Evolutionary conservation across 2,888 invertebrate genomes (phyloP), one percentile per base, ranked within the genome.

Genomic region (Erpobdella octoculata): DNA sequence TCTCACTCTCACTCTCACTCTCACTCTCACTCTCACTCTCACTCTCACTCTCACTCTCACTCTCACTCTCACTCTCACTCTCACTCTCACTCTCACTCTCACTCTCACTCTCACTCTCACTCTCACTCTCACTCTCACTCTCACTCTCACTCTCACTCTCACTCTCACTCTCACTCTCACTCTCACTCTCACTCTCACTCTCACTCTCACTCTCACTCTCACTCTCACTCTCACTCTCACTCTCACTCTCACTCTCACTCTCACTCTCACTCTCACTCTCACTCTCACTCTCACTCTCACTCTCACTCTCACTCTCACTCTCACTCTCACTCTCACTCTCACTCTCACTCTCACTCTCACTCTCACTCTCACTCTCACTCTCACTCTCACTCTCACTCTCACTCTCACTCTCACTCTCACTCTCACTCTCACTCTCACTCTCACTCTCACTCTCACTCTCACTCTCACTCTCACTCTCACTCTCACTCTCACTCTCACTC

Each of bases 401-500:
- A 41, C n/a, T 15, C n/a, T 15, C n/a, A 41, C n/a, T 15, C 46
- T 15, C n/a, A 41, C 46, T 15, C 12, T 15, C n/a, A 41, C n/a
- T 15, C n/a, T 15, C n/a, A 41, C n/a, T 15, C 58, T 65, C 67
- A 46, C 71, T 71, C 69, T 31, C 71, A 66, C 67, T 66, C 71
- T 71, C 70, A 70, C 33, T 62, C 66, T 28, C 35, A 67, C 68
- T 53, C 68, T n/a, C 46, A 58, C 41, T 75, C 73, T 71, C 78
- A n/a, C n/a, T n/a, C n/a, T n/a, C n/a, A n/a, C n/a, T n/a, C n/a
- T n/a, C n/a, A n/a, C n/a, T n/a, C n/a, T n/a, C n/a, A n/a, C n/a
- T n/a, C n/a, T 64, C 71, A 35, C 71, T 64, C 71, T 71, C 71
- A 65, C 71, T 41, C 71, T 33, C 71, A 33, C 71, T 46, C 71